Evolutionary conservation across 2,113 vertebrate genomes (phyloP), one percentile per base, ranked within the genome.

Genomic region (Pseudopipra pipra): DNA sequence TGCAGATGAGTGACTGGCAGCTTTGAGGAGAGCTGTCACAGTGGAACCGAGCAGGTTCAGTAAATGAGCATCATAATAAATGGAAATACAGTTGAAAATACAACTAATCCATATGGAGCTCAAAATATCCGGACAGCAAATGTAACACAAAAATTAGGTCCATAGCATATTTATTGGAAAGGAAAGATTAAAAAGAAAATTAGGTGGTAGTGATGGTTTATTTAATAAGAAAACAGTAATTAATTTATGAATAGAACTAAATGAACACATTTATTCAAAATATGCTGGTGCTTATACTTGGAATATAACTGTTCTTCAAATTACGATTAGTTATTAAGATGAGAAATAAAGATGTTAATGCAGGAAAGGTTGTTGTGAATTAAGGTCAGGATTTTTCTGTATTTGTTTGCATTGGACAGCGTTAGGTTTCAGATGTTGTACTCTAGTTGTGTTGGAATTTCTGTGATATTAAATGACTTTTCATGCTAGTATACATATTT

Each of bases 1-100:
- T 31, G 21, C 0, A 0, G 25, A 51, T n/a, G 44, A 65, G 22
- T 1, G 0, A 47, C 58, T 59, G 54, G 14, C 30, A 49, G 4
- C 54, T 70, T 73, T 49, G 41, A 73, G 54, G 28, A 76, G 14
- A 65, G 11, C 41, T 76, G 49, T 79, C 66, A 73, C 16, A 23
- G 33, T n/a, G 51, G 56, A 89, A 46, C 25, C 12, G 20, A 75
- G 47, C 20, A 74, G 56, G 46, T 79, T 71, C n/a, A n/a, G n/a
- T n/a, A n/a, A n/a, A 3, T 25, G 14, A 90, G 9, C 11, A 58
- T 37, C 12, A 15, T 14, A 76, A 37, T 80, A 77, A 77, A 49
- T 62, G 20, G 24, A 78, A 89, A 46, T 68, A 70, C 4, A 81
- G 12, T 4, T 41, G 56, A 65, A 95, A 96, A 85, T 83, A 37